Base-by-base conservation (phyloP, 53 echinoderm and acorn worm species). In the Mesocentrotus franciscanus region DNA sequence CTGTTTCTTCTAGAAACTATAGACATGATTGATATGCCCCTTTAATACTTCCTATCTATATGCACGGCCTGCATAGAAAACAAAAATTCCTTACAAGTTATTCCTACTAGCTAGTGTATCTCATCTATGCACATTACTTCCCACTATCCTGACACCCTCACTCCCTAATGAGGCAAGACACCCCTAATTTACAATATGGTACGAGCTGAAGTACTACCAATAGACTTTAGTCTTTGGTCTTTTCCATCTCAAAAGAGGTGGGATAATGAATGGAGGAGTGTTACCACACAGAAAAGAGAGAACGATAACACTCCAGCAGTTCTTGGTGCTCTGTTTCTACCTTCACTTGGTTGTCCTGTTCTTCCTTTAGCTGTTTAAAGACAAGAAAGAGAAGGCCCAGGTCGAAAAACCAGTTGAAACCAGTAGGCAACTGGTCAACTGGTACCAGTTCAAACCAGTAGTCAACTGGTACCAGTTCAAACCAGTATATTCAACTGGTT, bases 211-310 rank as follows among this genome's bases (percentile, higher is more conserved):
- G 87, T 87, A 87, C 87, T 87, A 57, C 87, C 10, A 27, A 58
- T 57, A 87, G 27, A 57, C 87, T 87, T 59, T 59, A 87, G 87
- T 87, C 11, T 91, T 91, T 92, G 92, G 92, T 56, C 74, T 39
- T 76, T 81, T 61, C 79, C 79, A 81, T 60, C 26, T 93, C 93
- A 93, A 83, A 93, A 93, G 93, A 92, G 92, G 76, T 92, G 92
- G 16, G 0, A 71, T 56, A 81, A 60, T 7, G 93, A 35, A 61
- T 93, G 93, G 35, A 81, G 5, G 60, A 93, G 34, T 16, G 93
- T 66, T 57, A 61, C 30, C 16, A 93, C 29, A 57, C 75, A 66
- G 79, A 93, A 57, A 78, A 93, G 83, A 30, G 79, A 56, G 60
- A 93, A 61, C 14, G 93, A 93, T 78, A 93, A n/a, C 16, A 55